These are phyloP conservation scores for Labia minor DNA, from an alignment of 2,888 invertebrate genomes.

Conservation along the genomic window DNA sequence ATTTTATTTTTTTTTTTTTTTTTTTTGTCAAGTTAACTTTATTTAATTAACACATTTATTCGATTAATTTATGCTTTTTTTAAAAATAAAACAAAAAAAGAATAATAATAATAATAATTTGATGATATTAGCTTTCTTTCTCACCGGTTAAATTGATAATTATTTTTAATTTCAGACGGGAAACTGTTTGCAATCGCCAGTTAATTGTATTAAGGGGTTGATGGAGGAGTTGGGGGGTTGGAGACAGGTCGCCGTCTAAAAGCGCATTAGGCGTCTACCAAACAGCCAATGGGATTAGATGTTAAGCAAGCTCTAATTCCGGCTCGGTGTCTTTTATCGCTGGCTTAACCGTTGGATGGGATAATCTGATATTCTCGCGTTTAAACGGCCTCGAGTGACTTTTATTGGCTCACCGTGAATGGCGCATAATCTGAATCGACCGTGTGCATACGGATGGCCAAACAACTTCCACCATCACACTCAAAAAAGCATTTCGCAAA, in stretches of 20 bases:
- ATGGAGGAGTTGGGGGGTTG: background rate
- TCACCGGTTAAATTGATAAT: background rate
- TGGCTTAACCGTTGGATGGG: background rate
- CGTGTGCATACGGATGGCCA: background rate
- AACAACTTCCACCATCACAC: background rate
- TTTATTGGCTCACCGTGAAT: background rate
- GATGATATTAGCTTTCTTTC: too few relatives aligned
- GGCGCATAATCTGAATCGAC: background rate
- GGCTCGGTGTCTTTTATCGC: slow-evolving; percentile 7
- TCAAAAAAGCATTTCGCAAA: too few relatives aligned
- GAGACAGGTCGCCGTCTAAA: background rate
- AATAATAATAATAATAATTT: too few relatives aligned
- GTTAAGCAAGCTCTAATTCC: slow-evolving; percentile 13
- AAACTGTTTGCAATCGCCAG: background rate
- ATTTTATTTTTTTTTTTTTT: too few relatives aligned
- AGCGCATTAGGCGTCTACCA: background rate
- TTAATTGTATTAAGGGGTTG: background rate
- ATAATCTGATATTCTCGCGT: slow-evolving; percentile 4
- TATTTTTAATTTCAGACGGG: background rate
- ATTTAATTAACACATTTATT: too few relatives aligned
- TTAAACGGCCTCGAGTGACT: slow-evolving; percentile 13
- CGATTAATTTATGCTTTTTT: too few relatives aligned
- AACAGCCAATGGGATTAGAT: slow-evolving; percentile 2
- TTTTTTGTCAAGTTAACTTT: too few relatives aligned
- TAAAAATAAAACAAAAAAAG: too few relatives aligned